Evolutionary conservation across 2,888 invertebrate genomes (phyloP), one percentile per base, ranked within the genome.

Genomic region (Eupithecia abbreviata): DNA sequence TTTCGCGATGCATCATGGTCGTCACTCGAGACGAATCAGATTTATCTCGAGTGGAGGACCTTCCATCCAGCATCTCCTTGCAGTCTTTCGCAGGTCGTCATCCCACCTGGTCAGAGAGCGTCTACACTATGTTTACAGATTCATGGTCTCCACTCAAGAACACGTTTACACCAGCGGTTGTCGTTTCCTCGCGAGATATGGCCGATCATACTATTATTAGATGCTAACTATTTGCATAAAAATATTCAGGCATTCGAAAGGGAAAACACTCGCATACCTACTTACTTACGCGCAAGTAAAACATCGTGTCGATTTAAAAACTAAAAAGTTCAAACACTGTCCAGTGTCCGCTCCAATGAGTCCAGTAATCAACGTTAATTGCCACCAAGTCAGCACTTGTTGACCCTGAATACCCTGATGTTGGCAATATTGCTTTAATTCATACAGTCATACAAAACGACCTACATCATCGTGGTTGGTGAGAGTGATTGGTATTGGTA

Each of bases 361-460:
- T 76, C 76, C 76, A 69, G 77, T 86, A 86, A 86, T 85, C 80
- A 85, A 84, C 79, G 83, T 82, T 86, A 86, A 86, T 85, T 79
- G 82, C 73, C 79, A 79, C 80, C 78, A 82, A 81, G 66, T n/a
- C 67, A 18, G 70, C 51, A 73, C 69, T 70, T 65, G 70, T 47
- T 66, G 51, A 18, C 67, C 67, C 72, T 72, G 62, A 62, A 30
- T 30, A 58, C 55, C 7, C 55, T 30, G 43, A 47, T 74, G 75
- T 67, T n/a, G 47, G 18, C 58, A 49, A 71, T 41, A 71, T 75
- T 70, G 41, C 47, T 66, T 65, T 4, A 72, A 42, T 42, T 43
- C 15, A n/a, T 43, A 41, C 15, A 41, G 15, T 43, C 43, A 5
- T 43, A 42, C 15, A 18, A 58, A 6, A n/a, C 58, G 10, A 18